Percentiles rank a stretch among this genome's conserved stretches.
Conservation (phyloP, 2,113 vertebrate species). For the Marmota monax region DNA sequence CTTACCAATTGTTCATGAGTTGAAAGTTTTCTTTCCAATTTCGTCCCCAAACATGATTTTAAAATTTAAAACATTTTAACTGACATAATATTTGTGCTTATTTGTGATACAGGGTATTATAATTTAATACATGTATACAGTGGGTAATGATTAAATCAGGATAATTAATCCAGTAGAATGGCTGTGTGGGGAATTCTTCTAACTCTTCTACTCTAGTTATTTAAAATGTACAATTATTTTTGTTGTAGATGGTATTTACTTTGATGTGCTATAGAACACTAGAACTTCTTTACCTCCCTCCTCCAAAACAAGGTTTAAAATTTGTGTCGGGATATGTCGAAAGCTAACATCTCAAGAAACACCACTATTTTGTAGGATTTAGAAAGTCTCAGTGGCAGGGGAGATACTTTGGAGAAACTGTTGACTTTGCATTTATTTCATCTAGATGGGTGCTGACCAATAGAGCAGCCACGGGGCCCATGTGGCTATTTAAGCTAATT, state of each 20-base stretch:
- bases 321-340: too few species aligned
- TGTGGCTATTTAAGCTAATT: not conserved
- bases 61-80: not conserved
- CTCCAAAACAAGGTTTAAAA: too few species aligned
- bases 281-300: too few species aligned
- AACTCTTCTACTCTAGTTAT: too few species aligned
- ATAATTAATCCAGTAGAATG: too few species aligned
- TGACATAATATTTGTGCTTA: not conserved
- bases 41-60: not conserved
- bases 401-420: not conserved
- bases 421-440: not conserved
- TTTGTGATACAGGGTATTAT: not conserved
- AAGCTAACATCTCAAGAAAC: not conserved
- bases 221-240: too few species aligned
- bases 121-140: not conserved
- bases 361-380: not conserved
- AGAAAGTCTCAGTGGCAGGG: not conserved
- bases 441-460: not conserved
- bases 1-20: not conserved
- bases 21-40: not conserved
- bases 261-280: too few species aligned
- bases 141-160: not conserved
- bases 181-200: too few species aligned
- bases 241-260: too few species aligned
- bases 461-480: not conserved